phyloP scores from a whole-genome alignment of 2,888 invertebrate genomes.

The Thyatira batis region DNA sequence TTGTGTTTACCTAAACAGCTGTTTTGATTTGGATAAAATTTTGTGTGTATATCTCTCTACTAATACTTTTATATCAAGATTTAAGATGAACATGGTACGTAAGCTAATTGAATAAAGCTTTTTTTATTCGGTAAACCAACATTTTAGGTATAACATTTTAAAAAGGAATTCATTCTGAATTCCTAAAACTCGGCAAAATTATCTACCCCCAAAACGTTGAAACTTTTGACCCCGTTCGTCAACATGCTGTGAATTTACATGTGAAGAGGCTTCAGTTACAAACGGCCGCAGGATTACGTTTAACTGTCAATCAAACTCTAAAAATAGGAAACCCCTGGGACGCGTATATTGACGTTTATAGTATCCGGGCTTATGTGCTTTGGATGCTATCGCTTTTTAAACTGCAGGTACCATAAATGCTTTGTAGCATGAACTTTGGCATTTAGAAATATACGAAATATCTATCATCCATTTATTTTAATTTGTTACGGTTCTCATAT shows the following conservation, averaged over 20 bases:
- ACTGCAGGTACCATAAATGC: not conserved
- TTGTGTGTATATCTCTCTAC: too few species aligned
- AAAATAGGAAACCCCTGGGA: constrained; percentile 37
- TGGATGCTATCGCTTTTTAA: constrained; percentile 29
- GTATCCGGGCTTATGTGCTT: constrained; percentile 29
- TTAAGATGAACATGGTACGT: too few species aligned
- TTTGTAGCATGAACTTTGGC: not conserved
- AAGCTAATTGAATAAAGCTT: too few species aligned
- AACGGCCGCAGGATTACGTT: constrained; percentile 8
- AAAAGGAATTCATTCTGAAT: not conserved
- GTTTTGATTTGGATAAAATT: too few species aligned
- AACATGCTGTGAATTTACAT: constrained; percentile 1
- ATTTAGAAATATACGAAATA: not conserved
- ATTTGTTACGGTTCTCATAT: not conserved
- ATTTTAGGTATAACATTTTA: not conserved
- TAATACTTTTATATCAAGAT: too few species aligned
- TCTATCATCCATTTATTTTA: not conserved
- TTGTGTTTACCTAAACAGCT: too few species aligned
- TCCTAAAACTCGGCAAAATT: not conserved
- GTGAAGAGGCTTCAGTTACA: constrained; percentile 8
- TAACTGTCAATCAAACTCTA: constrained; percentile 36
- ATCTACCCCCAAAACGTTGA: not conserved
- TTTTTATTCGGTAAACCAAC: not conserved
- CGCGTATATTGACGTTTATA: constrained; percentile 16
- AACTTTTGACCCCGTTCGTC: not conserved